Evolutionary conservation across 1,140 invertebrate species (phyloP).

Genomic region (Cyclargus thomasi): DNA sequence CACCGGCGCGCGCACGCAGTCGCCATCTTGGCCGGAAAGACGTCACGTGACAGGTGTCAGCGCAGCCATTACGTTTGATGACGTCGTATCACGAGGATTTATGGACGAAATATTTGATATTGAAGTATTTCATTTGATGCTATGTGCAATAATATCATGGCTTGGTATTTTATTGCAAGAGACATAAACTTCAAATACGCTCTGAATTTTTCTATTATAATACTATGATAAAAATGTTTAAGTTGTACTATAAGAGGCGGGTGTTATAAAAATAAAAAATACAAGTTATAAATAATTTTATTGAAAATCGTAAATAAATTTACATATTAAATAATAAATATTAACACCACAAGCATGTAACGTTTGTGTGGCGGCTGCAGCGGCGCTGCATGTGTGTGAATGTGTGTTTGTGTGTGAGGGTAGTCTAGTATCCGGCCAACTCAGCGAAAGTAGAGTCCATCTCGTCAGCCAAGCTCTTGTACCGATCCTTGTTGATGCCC

Average conservation of each 20-base stretch:
- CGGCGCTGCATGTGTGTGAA: conserved; percentile 38
- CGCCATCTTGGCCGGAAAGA: conserved; percentile 44
- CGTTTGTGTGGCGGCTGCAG: conserved; percentile 34
- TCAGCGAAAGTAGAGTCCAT: conserved; percentile 98
- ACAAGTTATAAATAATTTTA: conserved; percentile 72
- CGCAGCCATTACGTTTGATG: conserved; percentile 10
- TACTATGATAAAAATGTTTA: no score
- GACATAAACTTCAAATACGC: no score
- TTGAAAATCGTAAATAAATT: conserved; percentile 76
- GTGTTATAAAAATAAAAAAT: conserved; percentile 21
- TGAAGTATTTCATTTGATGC: no score
- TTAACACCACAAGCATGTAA: conserved; percentile 63
- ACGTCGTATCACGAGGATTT: conserved; percentile 11
- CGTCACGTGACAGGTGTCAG: conserved; percentile 60
- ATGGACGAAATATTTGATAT: not conserved
- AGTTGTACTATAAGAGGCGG: not conserved
- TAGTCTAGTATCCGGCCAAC: conserved; percentile 88
- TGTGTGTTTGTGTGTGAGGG: conserved; percentile 42
- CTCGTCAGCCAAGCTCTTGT: conserved; percentile 96
- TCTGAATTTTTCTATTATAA: no score
- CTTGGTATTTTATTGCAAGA: not conserved
- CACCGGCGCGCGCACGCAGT: conserved; percentile 39
- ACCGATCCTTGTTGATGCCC: conserved; percentile 99
- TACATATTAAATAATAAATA: conserved; percentile 75
- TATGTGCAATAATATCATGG: not conserved